Evolutionary conservation across 2,888 invertebrate genomes (phyloP), one percentile per base, ranked within the genome.

Genomic region (Nephrotoma appendiculata): DNA sequence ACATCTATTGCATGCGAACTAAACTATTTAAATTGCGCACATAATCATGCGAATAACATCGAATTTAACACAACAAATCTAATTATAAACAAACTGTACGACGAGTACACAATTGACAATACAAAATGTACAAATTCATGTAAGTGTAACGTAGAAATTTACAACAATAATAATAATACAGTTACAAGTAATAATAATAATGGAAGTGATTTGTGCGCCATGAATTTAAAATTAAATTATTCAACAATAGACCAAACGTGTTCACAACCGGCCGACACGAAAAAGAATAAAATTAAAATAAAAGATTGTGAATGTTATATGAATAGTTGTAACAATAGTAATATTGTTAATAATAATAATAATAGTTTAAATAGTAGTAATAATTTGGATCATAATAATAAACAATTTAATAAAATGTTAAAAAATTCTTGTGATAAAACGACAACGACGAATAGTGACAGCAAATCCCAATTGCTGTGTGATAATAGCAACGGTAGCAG

Each of bases 71-170:
- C 89, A 42, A 89, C 90, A 4, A 91, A 90, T 86, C 88, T 92
- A 2, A 92, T 92, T 2, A 91, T 92, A 19, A 95, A 95, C 90
- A 92, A 92, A 89, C 91, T 94, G 7, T 95, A 95, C 89, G 94
- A 94, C 86, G 89, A 94, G 12, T 92, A 93, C 87, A 92, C 91
- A 1, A 90, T 90, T 2, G 91, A 91, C 86, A 87, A 88, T 7
- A 88, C 88, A 9, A 92, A 92, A 86, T 91, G 89, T 86, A 90
- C 89, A 19, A 90, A 88, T 86, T 88, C 89, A 1, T 90, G 90
- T 88, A 91, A 89, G 87, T 89, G 89, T 86, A 88, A 89, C 44
- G 89, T 90, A 6, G 88, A 89, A 86, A 88, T 90, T 7, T 85
- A 89, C n/a, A 84, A 42, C 7, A 43, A 9, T 11, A 57, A 15